Base-by-base conservation (phyloP, 2,113 vertebrate genomes). In the Coryphaenoides rupestris region DNA sequence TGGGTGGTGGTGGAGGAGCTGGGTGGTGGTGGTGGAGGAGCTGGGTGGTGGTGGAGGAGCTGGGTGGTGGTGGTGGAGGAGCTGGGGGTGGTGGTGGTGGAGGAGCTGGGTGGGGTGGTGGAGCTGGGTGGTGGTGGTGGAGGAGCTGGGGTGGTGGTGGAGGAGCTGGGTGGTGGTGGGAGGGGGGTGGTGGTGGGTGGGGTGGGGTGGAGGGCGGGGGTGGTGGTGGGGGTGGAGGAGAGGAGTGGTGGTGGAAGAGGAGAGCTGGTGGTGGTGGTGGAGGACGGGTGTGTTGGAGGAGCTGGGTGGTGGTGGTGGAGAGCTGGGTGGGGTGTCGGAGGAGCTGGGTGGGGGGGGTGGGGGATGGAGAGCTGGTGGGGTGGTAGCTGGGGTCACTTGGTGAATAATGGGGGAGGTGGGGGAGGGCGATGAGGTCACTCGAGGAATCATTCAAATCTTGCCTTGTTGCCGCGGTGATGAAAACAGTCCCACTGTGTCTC, bases 101-200 rank as follows among this genome's bases (percentile, higher is more conserved):
- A 12, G 13, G 33, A 12, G 33, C 6, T 26, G 3, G 24, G n/a
- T n/a, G 24, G 24, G 24, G 6, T 3, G 24, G 28, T n/a, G 4
- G 28, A 10, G 28, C 1, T 5, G n/a, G 28, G 33, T 2, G 33
- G 70, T n/a, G 73, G 67, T 0, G 17, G 74, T 75, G n/a, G n/a
- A n/a, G n/a, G n/a, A 81, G 79, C 73, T 73, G 71, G n/a, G 74
- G 78, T 78, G 70, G 69, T 73, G 64, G 55, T 65, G 73, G n/a
- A 79, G 81, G 79, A 81, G 66, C 63, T 70, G 66, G 33, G 4
- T 7, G 33, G 4, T 1, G 4, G 33, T n/a, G 33, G 33, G 33
- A 1, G 33, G 33, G 33, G 49, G 67, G 75, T 72, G 71, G n/a
- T n/a, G 9, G 33, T 10, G 33, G 33, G 33, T 10, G 33, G 33